These are phyloP conservation scores for Noturus placidus DNA, from an alignment of 2,113 vertebrate genomes.

Conservation along the genomic window DNA sequence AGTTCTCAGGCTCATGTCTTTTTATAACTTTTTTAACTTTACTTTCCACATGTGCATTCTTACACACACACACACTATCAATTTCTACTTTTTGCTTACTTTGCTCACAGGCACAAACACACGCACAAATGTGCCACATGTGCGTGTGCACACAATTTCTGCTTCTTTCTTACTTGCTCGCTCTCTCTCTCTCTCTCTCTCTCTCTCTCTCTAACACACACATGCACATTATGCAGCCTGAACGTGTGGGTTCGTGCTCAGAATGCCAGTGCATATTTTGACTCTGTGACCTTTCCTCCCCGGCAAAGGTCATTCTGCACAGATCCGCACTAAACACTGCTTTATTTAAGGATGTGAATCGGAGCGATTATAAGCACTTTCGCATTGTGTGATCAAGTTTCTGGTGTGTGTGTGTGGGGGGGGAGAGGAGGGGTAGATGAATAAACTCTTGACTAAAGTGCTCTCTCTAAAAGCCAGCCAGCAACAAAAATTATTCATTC, in stretches of 20 bases:
- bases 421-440: not conserved
- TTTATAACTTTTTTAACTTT: slow-evolving; percentile 5
- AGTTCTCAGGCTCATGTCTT: not conserved
- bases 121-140: not conserved
- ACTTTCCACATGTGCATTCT: not conserved
- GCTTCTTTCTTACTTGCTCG: not conserved
- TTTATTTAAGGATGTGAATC: slow-evolving; percentile 55
- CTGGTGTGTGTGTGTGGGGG: not conserved
- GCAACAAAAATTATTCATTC: not conserved
- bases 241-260: slow-evolving; percentile 52
- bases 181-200: too few species aligned
- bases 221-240: not conserved
- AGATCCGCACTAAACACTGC: slow-evolving; percentile 53
- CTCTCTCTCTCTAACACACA: too few species aligned
- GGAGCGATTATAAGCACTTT: slow-evolving; percentile 50
- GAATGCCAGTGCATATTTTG: slow-evolving; percentile 68
- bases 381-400: slow-evolving; percentile 38
- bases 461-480: not conserved
- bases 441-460: not conserved
- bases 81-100: too few species aligned
- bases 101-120: not conserved
- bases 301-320: slow-evolving; percentile 48
- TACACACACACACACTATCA: not conserved
- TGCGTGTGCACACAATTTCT: too few species aligned
- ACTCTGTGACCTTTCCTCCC: slow-evolving; percentile 65